These are phyloP conservation scores for Trissoscelio sp. DNA, from an alignment of 2,888 invertebrate species.

Conservation along the genomic window DNA sequence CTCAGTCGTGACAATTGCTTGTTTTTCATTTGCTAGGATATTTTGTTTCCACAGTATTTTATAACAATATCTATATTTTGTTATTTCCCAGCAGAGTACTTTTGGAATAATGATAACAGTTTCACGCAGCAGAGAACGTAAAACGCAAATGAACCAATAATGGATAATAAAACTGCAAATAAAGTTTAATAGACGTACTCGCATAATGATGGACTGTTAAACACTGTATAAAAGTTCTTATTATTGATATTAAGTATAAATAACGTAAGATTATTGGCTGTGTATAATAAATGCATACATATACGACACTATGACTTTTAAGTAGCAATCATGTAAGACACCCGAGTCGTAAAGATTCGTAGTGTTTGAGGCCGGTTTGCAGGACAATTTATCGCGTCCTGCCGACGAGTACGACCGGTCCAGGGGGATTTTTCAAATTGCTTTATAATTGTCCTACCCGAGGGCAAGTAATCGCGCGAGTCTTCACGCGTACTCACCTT, in stretches of 20 bases:
- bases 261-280: conserved; percentile 33
- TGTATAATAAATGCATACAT: conserved; percentile 26
- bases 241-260: conserved; percentile 50
- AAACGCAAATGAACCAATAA: conserved; percentile 26
- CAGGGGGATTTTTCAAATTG: conserved; percentile 48
- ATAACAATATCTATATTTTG: background rate
- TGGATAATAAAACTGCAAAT: conserved; percentile 30
- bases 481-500: conserved; percentile 37
- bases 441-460: conserved; percentile 55
- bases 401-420: conserved; percentile 43
- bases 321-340: conserved; percentile 50
- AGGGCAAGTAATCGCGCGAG: conserved; percentile 44
- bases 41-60: too few relatives aligned
- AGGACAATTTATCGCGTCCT: conserved; percentile 39
- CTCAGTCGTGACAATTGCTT: too few relatives aligned
- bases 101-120: background rate
- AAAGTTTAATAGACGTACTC: conserved; percentile 30
- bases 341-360: conserved; percentile 46
- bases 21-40: too few relatives aligned
- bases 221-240: conserved; percentile 24
- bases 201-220: conserved; percentile 33
- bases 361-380: conserved; percentile 44
- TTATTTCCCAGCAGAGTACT: too few relatives aligned
- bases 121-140: conserved; percentile 3
- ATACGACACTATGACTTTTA: conserved; percentile 37